Percentiles rank a stretch among this genome's conserved stretches.
phyloP scores from a whole-genome alignment of 2,113 vertebrate genomes.

The Callithrix jacchus region DNA sequence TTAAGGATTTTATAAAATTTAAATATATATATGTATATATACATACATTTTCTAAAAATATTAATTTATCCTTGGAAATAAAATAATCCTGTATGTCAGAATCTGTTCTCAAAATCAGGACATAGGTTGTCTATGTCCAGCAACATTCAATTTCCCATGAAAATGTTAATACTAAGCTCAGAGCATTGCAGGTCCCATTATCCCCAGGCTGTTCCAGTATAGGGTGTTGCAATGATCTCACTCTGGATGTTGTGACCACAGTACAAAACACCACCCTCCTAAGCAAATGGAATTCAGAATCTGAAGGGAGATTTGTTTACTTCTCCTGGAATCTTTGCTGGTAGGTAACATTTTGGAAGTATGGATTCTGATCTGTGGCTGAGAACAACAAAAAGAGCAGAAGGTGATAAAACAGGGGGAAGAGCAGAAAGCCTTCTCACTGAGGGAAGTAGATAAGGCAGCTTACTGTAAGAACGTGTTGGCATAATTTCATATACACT shows the following conservation, averaged over 20 bases:
- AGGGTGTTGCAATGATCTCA: background rate
- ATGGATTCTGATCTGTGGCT: background rate
- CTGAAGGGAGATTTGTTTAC: background rate
- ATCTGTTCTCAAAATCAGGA: background rate
- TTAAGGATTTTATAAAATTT: background rate
- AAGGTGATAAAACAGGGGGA: background rate
- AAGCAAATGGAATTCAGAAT: background rate
- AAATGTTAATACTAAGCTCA: background rate
- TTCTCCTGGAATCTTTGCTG: background rate
- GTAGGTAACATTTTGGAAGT: background rate
- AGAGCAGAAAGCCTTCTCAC: background rate
- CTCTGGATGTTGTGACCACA: background rate
- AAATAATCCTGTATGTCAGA: background rate
- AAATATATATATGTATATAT: background rate
- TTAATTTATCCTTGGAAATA: background rate
- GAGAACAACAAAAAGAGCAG: background rate
- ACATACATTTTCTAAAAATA: background rate
- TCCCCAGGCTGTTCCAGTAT: background rate
- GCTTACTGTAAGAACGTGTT: background rate
- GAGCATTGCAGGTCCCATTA: background rate
- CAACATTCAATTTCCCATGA: background rate
- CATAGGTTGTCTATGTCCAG: background rate
- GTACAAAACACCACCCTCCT: too few species aligned
- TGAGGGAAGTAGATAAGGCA: background rate
- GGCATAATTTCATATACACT: background rate